A percentile compares a stretch with the other conserved stretches of the same genome.
Conservation (phyloP, 2,113 vertebrate species). For the Sapayoa aenigma region DNA sequence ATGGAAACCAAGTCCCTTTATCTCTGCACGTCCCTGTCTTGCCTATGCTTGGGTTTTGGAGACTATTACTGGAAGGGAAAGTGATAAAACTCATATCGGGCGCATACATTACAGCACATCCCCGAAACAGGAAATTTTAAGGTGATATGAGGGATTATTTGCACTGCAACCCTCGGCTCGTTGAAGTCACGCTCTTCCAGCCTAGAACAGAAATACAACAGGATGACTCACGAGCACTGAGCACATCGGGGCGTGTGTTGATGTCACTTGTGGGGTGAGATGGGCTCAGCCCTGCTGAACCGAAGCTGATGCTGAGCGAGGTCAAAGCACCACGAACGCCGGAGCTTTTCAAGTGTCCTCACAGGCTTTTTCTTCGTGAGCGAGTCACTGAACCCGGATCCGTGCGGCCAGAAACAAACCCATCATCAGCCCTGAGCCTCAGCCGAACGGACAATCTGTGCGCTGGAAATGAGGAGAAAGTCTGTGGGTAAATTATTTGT, state of each 20-base stretch:
- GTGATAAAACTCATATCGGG: neutral
- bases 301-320: neutral
- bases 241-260: neutral
- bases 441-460: neutral
- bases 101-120: neutral
- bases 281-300: neutral
- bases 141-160: constrained; percentile 12
- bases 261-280: neutral
- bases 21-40: neutral
- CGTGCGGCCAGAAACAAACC: neutral
- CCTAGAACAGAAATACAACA: neutral
- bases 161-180: neutral
- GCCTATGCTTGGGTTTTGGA: neutral
- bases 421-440: neutral
- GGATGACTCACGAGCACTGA: neutral
- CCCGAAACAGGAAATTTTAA: neutral
- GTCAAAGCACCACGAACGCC: neutral
- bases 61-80: neutral
- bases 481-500: constrained; percentile 63
- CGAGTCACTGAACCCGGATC: neutral
- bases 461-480: constrained; percentile 32
- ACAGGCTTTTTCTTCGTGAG: neutral
- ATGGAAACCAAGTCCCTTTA: neutral
- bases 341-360: neutral
- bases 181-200: neutral